Base-by-base conservation (phyloP, 2,113 vertebrate genomes). In the Tringa solitaria region DNA sequence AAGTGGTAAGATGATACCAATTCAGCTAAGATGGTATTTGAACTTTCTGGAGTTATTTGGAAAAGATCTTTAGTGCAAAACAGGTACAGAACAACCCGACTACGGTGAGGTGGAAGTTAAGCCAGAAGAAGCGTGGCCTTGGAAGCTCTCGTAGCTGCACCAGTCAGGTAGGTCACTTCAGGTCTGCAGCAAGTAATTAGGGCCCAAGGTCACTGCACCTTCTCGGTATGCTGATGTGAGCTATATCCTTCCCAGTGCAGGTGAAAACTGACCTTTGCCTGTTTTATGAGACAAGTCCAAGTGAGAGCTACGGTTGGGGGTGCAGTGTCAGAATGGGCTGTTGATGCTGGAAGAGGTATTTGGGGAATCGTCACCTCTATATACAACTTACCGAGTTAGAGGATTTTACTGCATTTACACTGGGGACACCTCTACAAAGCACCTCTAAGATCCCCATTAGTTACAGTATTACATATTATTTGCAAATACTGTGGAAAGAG, bases 181-280 rank as follows among this genome's bases (percentile, higher is more conserved):
- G 37, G 28, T 8, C 32, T 37, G 51, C 43, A 50, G 37, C 39
- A 54, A 17, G 46, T 10, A 17, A 27, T 2, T 0, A 35, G 27
- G 22, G 43, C 28, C 15, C 1, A 0, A 56, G 20, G 60, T 28
- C 53, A 26, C 30, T 12, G 15, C 1, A 32, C 32, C 57, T 64
- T 14, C 8, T 4, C 39, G 0, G 0, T 12, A 28, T 4, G 2
- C 50, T 10, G 18, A 46, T 20, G 11, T 4, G 26, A 45, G 51
- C 59, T 21, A 12, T 3, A 28, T 7, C 30, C 30, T 46, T 35
- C 4, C 56, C 63, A 57, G 33, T 0, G 3, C 1, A 41, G 10
- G 12, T 28, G 24, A 81, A 41, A 39, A 70, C 24, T 16, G 43
- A 50, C 26, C 1, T 2, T 15, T 35, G 28, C 30, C 65, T 35